Percentiles rank a stretch among this genome's conserved stretches.
Evolutionary conservation across 2,888 invertebrate species (phyloP).

Genomic region (Ypsolopha scabrella): DNA sequence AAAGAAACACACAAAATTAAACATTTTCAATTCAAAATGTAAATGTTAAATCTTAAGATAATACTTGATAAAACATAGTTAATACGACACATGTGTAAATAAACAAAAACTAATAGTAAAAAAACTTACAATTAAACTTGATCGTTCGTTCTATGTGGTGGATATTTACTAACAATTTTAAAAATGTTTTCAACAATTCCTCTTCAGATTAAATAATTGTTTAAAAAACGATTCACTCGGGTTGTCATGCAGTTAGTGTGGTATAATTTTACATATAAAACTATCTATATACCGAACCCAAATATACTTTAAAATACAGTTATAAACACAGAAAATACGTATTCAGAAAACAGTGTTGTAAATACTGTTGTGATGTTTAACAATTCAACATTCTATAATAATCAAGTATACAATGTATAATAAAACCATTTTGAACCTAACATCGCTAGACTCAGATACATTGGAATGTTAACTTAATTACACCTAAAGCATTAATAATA

Average conservation of each 20-base stretch:
- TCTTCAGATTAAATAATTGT: slow-evolving; percentile 30
- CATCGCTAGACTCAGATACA: slow-evolving; percentile 20
- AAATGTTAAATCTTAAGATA: slow-evolving; percentile 14
- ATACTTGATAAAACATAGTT: slow-evolving; percentile 11
- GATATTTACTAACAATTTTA: slow-evolving; percentile 24
- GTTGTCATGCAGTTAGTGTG: slow-evolving; percentile 57
- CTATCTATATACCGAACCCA: not conserved
- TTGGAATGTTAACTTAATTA: slow-evolving; percentile 57
- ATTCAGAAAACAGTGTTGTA: not conserved
- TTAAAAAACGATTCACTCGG: slow-evolving; percentile 27
- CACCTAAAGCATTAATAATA: slow-evolving; percentile 46
- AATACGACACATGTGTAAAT: not conserved
- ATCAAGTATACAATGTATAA: not conserved
- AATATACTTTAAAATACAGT: not conserved
- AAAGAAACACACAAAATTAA: not conserved
- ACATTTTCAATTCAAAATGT: not conserved
- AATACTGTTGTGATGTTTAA: not conserved
- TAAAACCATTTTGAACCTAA: not conserved
- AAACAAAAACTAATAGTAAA: slow-evolving; percentile 14
- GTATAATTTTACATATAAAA: slow-evolving; percentile 16
- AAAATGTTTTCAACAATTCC: slow-evolving; percentile 27
- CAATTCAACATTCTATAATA: slow-evolving; percentile 1
- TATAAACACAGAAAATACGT: slow-evolving; percentile 1
- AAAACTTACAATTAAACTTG: slow-evolving; percentile 27
- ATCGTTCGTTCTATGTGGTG: slow-evolving; percentile 45